Base-by-base conservation (phyloP, 2,113 vertebrate genomes). In the Pipa parva region DNA sequence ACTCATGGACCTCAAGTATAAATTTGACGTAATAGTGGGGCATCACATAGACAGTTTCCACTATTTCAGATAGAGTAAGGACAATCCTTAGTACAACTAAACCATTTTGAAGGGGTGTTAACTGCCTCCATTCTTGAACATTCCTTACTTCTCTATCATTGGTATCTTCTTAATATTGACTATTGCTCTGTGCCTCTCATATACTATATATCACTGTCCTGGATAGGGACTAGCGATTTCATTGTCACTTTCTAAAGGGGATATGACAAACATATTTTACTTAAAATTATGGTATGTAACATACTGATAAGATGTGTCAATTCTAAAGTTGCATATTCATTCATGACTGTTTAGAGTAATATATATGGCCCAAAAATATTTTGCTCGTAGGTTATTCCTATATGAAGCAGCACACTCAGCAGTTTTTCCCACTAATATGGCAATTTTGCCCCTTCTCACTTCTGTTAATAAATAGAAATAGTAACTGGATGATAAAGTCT, bases 61-160 rank as follows among this genome's bases (percentile, higher is more conserved):
- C 52, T 27, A 51, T 59, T 27, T 69, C 37, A 51, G 48, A 52
- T 60, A 60, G 46, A 60, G 49, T 54, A 45, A 60, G 58, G 66
- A 70, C 48, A 45, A 70, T 57, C 66, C 66, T 70, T 60, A 68
- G 37, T 57, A 42, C 48, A 59, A 27, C 17, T 39, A 50, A 59
- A 59, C 36, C 33, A 26, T 10, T 57, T 58, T n/a, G 17, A 45
- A 68, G 65, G 65, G 56, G 56, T 59, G 56, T n/a, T 45, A 42
- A 21, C 28, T 61, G 66, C 58, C 58, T 70, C 66, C 58, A 60
- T 54, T 60, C 66, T 70, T 58, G 48, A 70, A 54, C 57, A 54
- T 70, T 70, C 66, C 58, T 70, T 61, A 70, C 61, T 48, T 70
- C 66, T 70, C 66, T 46, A 57, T 57, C 63, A 68, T 56, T 68